Conservation (phyloP, 2,888 invertebrate species). For the Melanotus villosus region DNA sequence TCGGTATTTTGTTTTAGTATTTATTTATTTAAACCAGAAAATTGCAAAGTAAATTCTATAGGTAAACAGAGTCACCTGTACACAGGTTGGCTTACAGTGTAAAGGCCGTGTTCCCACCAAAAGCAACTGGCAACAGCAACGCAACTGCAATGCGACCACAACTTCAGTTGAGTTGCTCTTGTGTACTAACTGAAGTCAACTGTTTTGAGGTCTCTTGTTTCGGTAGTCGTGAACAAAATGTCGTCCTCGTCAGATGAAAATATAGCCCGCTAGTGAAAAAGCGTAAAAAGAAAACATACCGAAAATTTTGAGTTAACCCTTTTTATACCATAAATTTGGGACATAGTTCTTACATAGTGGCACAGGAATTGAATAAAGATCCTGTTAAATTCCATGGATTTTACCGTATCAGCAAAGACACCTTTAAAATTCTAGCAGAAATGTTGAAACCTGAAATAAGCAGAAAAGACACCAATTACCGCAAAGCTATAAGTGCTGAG, state of each 20-base stretch:
- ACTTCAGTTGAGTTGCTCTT: too few relatives aligned
- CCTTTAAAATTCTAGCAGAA: conserved; percentile 1
- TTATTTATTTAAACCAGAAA: too few relatives aligned
- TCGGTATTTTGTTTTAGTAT: too few relatives aligned
- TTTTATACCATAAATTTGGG: conserved; percentile 1
- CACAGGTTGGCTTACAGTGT: too few relatives aligned
- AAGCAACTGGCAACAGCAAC: too few relatives aligned
- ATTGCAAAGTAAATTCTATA: too few relatives aligned
- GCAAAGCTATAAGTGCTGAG: background rate
- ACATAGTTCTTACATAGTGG: conserved; percentile 7
- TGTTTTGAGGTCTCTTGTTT: too few relatives aligned
- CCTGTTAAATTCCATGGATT: conserved; percentile 1
- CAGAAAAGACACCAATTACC: background rate
- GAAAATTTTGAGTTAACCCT: conserved; percentile 4
- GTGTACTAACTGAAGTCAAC: too few relatives aligned
- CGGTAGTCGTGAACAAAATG: background rate
- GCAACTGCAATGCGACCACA: too few relatives aligned
- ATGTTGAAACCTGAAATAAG: background rate
- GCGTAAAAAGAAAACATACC: background rate
- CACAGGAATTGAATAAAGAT: conserved; percentile 2
- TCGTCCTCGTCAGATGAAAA: background rate
- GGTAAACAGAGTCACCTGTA: too few relatives aligned
- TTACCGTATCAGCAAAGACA: background rate
- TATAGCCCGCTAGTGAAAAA: background rate
- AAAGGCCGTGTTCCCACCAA: too few relatives aligned